Evolutionary conservation across 2,888 invertebrate species (phyloP).

Genomic region (Ganaspis brasiliensis): DNA sequence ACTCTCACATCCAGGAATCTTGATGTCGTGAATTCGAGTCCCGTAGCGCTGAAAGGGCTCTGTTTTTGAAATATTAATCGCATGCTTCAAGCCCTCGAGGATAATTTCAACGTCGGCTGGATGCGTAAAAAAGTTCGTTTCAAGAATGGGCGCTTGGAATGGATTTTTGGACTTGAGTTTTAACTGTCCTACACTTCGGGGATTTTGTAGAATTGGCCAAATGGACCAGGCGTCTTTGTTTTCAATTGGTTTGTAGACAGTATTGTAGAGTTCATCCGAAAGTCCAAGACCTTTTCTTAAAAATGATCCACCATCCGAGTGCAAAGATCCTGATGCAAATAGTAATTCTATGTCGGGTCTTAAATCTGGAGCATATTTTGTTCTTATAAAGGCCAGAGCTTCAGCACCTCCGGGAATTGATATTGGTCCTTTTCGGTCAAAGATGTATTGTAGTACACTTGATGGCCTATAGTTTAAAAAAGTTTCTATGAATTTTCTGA

Average conservation of each 20-base stretch:
- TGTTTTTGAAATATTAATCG: conserved; percentile 81
- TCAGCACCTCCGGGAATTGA: conserved; percentile 81
- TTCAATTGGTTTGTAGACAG: conserved; percentile 80
- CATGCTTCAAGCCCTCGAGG: conserved; percentile 82
- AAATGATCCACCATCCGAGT: conserved; percentile 81
- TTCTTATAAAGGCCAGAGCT: conserved; percentile 79
- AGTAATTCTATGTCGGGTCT: conserved; percentile 81
- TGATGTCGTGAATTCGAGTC: conserved; percentile 76
- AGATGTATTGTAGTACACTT: conserved; percentile 75
- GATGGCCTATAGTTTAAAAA: conserved; percentile 61
- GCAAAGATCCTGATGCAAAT: conserved; percentile 81
- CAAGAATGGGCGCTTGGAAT: conserved; percentile 86
- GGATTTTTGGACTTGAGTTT: conserved; percentile 88
- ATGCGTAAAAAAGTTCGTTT: conserved; percentile 91
- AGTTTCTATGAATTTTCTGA: too few species aligned
- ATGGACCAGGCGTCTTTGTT: conserved; percentile 81
- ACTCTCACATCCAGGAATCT: conserved; percentile 83
- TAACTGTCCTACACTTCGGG: conserved; percentile 87
- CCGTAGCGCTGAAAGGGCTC: conserved; percentile 81
- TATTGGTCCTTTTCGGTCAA: conserved; percentile 76
- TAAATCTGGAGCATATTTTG: conserved; percentile 78
- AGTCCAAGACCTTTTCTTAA: conserved; percentile 75
- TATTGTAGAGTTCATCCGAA: conserved; percentile 77
- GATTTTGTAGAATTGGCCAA: conserved; percentile 87
- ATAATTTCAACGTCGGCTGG: conserved; percentile 79